Evolutionary conservation across 2,113 vertebrate genomes (phyloP), one percentile per base, ranked within the genome.

Genomic region (Istiophorus platypterus): DNA sequence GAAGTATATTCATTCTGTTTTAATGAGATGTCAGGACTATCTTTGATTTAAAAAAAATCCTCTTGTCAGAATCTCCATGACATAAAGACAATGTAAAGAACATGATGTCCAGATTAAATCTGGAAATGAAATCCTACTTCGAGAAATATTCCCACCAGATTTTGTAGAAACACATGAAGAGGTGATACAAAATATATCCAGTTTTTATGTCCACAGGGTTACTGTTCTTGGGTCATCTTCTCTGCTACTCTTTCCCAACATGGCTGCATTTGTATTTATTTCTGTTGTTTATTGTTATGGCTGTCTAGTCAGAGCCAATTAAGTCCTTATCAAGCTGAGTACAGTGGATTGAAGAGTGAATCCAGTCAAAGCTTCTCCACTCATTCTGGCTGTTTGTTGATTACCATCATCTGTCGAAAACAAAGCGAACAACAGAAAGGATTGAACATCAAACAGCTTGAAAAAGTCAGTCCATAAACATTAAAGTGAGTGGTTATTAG

Each of bases 381-480:
- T 86, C 82, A 89, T 86, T 85, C 83, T 84, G 70, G 49, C 72
- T 41, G 22, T 88, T 82, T 77, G 64, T 58, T 85, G 87, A 85
- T 81, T 80, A 71, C 17, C 2, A 49, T 64, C 20, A 5, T 71
- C 78, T 65, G 26, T 76, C 92, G 59, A 87, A 90, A 85, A 87
- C 29, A 89, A 91, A 90, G 59, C 71, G 92, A 88, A 87, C 7
- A 56, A 85, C 5, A 56, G 84, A 18, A 56, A 81, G 61, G 67
- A 47, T 68, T 83, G 1, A 51, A 80, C 0, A 1, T 12, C 72
- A 34, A 20, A 66, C 54, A 52, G 49, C 52, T 67, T 76, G 39
- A 66, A 80, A 78, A 58, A 11, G 12, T 61, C 7, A 39, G 22
- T 72, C 7, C 11, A 39, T n/a, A 39, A 22, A 29, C 42, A 62